Conservation (phyloP, 2,113 vertebrate species). For the Rallus limicola region DNA sequence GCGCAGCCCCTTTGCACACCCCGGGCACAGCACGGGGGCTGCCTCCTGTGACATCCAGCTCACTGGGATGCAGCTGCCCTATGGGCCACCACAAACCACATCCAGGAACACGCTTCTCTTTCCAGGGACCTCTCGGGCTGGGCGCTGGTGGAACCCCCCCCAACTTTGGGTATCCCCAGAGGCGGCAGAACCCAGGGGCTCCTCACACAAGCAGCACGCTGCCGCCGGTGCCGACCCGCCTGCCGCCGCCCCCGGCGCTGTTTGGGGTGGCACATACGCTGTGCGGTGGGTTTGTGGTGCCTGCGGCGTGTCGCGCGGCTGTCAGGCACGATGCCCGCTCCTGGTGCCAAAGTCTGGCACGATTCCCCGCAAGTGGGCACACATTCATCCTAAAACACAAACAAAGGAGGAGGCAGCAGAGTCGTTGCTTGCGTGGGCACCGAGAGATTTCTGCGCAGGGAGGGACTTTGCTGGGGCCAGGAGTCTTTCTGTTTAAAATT, state of each 20-base stretch:
- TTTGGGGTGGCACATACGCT: accelerated
- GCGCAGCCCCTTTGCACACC: background rate
- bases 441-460: background rate
- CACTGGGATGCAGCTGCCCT: background rate
- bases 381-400: conserved; percentile 16
- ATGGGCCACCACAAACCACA: accelerated
- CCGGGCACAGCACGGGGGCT: accelerated
- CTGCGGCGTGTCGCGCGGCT: accelerated
- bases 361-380: background rate
- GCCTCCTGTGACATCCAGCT: accelerated
- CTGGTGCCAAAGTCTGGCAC: background rate
- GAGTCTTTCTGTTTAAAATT: conserved; percentile 21
- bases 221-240: background rate
- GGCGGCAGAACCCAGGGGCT: accelerated
- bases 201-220: background rate
- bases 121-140: accelerated
- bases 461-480: background rate
- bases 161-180: accelerated
- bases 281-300: background rate
- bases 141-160: background rate
- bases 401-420: conserved; percentile 10
- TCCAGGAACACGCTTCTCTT: background rate
- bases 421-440: background rate
- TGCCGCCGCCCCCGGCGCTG: accelerated
- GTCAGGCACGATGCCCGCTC: background rate